phyloP scores from a whole-genome alignment of 1,140 invertebrate genomes.

The Choristoneura fumiferana region DNA sequence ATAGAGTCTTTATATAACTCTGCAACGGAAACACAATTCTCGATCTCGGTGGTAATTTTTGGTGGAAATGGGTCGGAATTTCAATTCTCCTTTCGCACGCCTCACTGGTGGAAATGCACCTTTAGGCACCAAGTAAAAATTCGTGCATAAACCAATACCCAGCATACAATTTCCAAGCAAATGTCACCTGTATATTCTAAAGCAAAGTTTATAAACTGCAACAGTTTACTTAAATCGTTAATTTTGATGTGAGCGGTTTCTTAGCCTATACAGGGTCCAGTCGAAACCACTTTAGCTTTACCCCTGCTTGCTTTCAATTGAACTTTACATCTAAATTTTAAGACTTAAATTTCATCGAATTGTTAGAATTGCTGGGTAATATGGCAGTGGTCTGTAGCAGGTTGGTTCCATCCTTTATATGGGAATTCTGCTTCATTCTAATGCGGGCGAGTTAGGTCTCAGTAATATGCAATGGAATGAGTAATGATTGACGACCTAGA shows the following conservation, averaged over 20 bases:
- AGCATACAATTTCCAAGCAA: neutral
- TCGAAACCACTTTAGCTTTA: slow-evolving; percentile 20
- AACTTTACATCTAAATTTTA: neutral
- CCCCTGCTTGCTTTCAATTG: neutral
- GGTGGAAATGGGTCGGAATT: too few relatives aligned
- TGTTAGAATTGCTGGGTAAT: neutral
- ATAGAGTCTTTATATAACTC: too few relatives aligned
- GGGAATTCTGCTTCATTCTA: slow-evolving; percentile 47
- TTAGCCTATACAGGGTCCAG: slow-evolving; percentile 30
- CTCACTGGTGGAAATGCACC: too few relatives aligned
- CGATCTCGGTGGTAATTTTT: too few relatives aligned
- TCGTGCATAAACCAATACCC: slow-evolving; percentile 3
- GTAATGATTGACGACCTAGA: slow-evolving; percentile 32
- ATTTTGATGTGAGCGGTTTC: slow-evolving; percentile 34
- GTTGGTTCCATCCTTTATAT: slow-evolving; percentile 46
- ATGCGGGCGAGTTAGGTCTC: slow-evolving; percentile 30
- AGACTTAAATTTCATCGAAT: neutral
- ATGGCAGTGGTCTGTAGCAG: slow-evolving; percentile 26
- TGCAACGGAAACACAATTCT: too few relatives aligned
- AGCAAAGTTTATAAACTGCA: slow-evolving; percentile 15
- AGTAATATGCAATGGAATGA: slow-evolving; percentile 28
- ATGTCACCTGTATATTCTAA: slow-evolving; percentile 14
- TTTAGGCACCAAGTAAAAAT: neutral
- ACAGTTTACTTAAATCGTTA: slow-evolving; percentile 23
- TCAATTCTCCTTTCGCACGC: too few relatives aligned